Percentiles rank a stretch among this genome's conserved stretches.
These are phyloP conservation scores for Andricus curvator DNA, from an alignment of 2,888 invertebrate species.

Conservation along the genomic window DNA sequence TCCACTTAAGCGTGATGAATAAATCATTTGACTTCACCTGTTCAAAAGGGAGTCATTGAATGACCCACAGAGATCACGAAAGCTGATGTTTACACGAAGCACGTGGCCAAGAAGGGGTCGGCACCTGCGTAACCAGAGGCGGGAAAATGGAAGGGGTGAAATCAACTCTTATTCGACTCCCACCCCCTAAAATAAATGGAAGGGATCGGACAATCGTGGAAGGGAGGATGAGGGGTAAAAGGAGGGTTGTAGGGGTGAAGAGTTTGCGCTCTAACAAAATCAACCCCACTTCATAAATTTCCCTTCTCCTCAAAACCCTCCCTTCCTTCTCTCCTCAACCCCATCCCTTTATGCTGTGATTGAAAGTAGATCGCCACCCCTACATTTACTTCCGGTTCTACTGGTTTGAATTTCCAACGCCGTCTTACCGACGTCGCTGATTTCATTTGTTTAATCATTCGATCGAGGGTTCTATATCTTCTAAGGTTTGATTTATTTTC, in stretches of 20 bases:
- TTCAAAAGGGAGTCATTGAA: conserved; percentile 35
- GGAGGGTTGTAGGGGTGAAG: conserved; percentile 46
- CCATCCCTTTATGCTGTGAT: neutral
- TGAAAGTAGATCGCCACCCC: conserved; percentile 34
- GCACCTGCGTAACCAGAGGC: conserved; percentile 47
- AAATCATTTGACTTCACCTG: conserved; percentile 37
- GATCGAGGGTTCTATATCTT: conserved; percentile 1
- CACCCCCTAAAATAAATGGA: conserved; percentile 44
- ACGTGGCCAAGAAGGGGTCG: conserved; percentile 60
- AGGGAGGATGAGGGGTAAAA: conserved; percentile 24
- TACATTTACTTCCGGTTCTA: neutral
- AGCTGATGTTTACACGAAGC: conserved; percentile 65
- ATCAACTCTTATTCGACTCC: conserved; percentile 45
- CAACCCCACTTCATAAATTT: neutral
- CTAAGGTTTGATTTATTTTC: neutral
- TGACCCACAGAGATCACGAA: conserved; percentile 39
- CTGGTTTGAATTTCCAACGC: conserved; percentile 21
- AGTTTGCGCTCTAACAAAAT: conserved; percentile 54
- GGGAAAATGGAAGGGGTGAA: conserved; percentile 45
- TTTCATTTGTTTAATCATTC: conserved; percentile 35
- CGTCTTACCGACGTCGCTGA: conserved; percentile 23
- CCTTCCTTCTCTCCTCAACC: neutral
- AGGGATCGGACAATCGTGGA: conserved; percentile 4
- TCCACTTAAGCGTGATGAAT: conserved; percentile 35
- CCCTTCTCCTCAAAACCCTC: conserved; percentile 27